Percentiles rank a stretch among this genome's conserved stretches.
Conservation (phyloP, 1,140 invertebrate species). For the Aleiodes sp. region DNA sequence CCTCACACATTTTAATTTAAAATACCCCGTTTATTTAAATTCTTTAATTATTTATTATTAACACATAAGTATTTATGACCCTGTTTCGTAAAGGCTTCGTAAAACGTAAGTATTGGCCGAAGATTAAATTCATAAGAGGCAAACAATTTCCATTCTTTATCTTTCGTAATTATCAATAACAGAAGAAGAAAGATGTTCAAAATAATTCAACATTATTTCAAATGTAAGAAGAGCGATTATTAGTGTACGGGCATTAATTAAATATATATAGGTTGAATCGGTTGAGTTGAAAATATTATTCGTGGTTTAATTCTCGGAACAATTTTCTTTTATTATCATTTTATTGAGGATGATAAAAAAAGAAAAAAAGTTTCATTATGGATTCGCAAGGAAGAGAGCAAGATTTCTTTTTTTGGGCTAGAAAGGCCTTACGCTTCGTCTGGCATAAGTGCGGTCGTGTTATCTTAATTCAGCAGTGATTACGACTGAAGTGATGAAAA, state of each 20-base stretch:
- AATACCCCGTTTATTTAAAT: conserved; percentile 18
- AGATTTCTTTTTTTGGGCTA: neutral
- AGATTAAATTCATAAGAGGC: conserved; percentile 25
- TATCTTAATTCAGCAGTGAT: conserved; percentile 32
- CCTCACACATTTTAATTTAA: conserved; percentile 29
- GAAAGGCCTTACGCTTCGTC: conserved; percentile 7
- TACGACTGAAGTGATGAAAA: conserved; percentile 13
- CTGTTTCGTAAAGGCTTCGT: conserved; percentile 66
- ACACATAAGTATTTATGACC: conserved; percentile 64
- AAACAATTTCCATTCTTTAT: neutral
- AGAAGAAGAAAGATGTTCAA: no score
- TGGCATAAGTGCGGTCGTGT: neutral
- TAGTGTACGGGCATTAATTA: no score
- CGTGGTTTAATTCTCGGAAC: no score
- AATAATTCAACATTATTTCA: no score
- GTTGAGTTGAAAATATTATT: no score
- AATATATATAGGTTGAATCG: no score
- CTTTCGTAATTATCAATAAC: no score
- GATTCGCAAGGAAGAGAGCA: conserved; percentile 8
- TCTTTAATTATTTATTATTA: conserved; percentile 44
- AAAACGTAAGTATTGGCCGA: conserved; percentile 61
- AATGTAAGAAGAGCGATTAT: no score
- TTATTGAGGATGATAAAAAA: no score
- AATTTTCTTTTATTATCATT: no score
- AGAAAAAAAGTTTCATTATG: conserved; percentile 12